Conservation (phyloP, 2,797 vertebrate genomes). For the Schizothorax lantsangensis region DNA sequence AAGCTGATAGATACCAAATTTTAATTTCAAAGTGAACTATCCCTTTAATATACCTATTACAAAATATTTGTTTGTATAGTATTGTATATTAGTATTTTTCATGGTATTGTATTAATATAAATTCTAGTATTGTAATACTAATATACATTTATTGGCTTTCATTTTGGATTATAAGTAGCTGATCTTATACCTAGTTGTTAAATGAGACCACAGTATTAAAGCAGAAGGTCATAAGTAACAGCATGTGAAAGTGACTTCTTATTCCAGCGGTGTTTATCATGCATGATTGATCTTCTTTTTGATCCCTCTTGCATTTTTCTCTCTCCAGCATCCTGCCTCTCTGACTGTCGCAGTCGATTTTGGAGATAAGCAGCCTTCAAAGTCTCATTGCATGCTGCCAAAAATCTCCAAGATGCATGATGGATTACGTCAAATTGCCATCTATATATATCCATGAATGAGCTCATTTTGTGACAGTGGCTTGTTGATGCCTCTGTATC, state of each 20-base stretch:
- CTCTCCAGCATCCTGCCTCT: conserved; percentile 3
- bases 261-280: conserved; percentile 13
- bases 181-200: background rate
- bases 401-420: conserved; percentile 47
- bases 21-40: too few relatives aligned
- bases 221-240: background rate
- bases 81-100: background rate
- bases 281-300: conserved; percentile 11
- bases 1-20: too few relatives aligned
- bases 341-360: conserved; percentile 44
- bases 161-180: background rate
- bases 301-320: background rate
- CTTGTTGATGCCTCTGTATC: conserved; percentile 6
- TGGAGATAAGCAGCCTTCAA: conserved; percentile 41
- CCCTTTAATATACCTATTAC: background rate
- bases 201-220: background rate
- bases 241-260: conserved; percentile 5
- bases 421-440: conserved; percentile 53
- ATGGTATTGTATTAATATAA: background rate
- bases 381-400: conserved; percentile 41
- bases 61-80: background rate
- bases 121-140: background rate
- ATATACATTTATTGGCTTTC: too few relatives aligned
- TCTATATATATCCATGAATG: conserved; percentile 50
- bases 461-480: conserved; percentile 38